A percentile compares a stretch with the other conserved stretches of the same genome.
Conservation (phyloP, 2,888 invertebrate species). For the Parnassius mnemosyne region DNA sequence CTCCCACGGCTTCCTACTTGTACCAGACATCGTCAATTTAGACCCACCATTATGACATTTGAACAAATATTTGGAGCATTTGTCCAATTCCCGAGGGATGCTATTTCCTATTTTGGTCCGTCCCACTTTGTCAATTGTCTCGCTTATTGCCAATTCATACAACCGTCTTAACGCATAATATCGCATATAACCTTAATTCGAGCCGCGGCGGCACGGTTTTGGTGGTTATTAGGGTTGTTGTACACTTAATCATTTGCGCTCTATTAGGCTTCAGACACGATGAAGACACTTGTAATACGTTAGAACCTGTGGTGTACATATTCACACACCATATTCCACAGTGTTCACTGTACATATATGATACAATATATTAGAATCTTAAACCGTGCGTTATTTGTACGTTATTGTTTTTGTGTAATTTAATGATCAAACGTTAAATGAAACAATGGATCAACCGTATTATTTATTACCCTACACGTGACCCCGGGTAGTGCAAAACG, state of each 20-base stretch:
- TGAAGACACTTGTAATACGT: not conserved
- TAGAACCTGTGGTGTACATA: not conserved
- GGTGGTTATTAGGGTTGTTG: conserved; percentile 1
- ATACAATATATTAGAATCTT: no score
- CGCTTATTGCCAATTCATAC: conserved; percentile 9
- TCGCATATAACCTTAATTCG: not conserved
- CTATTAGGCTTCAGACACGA: not conserved
- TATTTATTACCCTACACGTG: no score
- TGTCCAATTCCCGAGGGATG: conserved; percentile 49
- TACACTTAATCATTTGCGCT: not conserved
- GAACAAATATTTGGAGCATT: conserved; percentile 43
- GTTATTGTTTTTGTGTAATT: no score
- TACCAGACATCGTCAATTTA: conserved; percentile 55
- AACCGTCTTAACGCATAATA: not conserved
- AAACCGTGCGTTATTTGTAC: no score
- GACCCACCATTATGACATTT: conserved; percentile 46
- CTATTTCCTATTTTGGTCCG: conserved; percentile 41
- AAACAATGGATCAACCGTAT: no score
- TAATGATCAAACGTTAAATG: no score
- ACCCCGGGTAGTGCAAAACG: no score
- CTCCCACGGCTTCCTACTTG: conserved; percentile 72
- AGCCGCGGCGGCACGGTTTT: not conserved
- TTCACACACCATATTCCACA: no score
- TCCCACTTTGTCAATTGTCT: conserved; percentile 28
- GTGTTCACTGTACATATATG: no score